phyloP scores from a whole-genome alignment of 2,797 vertebrate genomes.

The Thunnus albacares region DNA sequence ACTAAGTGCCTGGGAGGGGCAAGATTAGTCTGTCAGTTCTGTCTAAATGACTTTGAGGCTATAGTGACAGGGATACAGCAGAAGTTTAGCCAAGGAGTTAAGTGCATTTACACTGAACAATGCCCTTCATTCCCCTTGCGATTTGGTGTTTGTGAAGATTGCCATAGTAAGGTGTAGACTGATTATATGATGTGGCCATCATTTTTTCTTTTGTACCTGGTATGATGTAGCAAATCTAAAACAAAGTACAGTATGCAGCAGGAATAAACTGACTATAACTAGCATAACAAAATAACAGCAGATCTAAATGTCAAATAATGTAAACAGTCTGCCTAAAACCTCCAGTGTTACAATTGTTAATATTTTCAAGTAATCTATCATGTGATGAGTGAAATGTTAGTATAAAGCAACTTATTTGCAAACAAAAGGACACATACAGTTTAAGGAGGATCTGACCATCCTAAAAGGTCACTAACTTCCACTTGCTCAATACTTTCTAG shows the following conservation, averaged over 20 bases:
- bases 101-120: slow-evolving; percentile 73
- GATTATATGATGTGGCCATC: slow-evolving; percentile 37
- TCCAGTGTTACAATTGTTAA: too few species aligned
- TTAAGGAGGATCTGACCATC: too few species aligned
- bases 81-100: slow-evolving; percentile 73
- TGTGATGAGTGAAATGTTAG: too few species aligned
- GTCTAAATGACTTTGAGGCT: slow-evolving; percentile 80
- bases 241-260: slow-evolving; percentile 22
- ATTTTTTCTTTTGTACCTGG: slow-evolving; percentile 8
- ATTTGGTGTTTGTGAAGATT: slow-evolving; percentile 56
- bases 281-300: slow-evolving; percentile 12
- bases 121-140: slow-evolving; percentile 69
- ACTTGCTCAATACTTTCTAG: too few species aligned
- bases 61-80: slow-evolving; percentile 66
- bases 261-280: slow-evolving; percentile 6
- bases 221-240: slow-evolving; percentile 17
- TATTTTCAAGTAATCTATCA: too few species aligned
- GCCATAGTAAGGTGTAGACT: slow-evolving; percentile 38
- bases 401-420: too few species aligned
- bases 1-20: slow-evolving; percentile 77
- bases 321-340: not conserved
- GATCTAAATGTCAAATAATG: slow-evolving; percentile 21
- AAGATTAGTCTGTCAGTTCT: slow-evolving; percentile 78
- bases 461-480: too few species aligned
- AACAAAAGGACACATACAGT: too few species aligned